phyloP scores from a whole-genome alignment of 2,797 vertebrate genomes.

The Xiphorhynchus erythropygius region DNA sequence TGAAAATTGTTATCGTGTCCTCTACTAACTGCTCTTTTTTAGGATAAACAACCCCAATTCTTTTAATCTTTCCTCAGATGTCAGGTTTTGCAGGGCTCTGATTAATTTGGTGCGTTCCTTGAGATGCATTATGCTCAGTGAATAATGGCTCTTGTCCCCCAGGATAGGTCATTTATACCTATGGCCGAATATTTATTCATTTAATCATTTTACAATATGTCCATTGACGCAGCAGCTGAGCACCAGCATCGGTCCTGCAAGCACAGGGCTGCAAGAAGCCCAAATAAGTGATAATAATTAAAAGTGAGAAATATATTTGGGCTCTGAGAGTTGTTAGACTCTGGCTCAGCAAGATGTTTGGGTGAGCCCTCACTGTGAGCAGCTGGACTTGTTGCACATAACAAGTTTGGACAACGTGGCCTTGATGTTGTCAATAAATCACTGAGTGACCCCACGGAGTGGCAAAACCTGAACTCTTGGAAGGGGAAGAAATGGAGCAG shows the following conservation, averaged over 20 bases:
- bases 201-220: conserved; percentile 49
- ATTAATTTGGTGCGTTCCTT: conserved; percentile 63
- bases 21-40: conserved; percentile 11
- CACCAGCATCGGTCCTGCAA: background rate
- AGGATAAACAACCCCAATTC: conserved; percentile 54
- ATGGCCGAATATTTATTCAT: conserved; percentile 52
- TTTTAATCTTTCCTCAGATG: conserved; percentile 60
- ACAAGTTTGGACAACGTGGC: rapidly evolving
- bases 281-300: background rate
- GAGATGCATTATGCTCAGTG: conserved; percentile 51
- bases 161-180: conserved; percentile 61
- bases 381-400: background rate
- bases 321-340: background rate
- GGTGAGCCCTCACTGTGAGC: background rate
- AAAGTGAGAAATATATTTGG: background rate
- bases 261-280: rapidly evolving
- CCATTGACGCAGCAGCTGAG: background rate
- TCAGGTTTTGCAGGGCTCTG: conserved; percentile 59
- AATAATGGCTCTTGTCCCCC: conserved; percentile 69
- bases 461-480: rapidly evolving
- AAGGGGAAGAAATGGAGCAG: too few species aligned
- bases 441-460: rapidly evolving
- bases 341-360: background rate
- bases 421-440: background rate
- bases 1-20: background rate